Conservation (phyloP, 2,888 invertebrate species). For the Cataglyphis rosenhaueri region DNA sequence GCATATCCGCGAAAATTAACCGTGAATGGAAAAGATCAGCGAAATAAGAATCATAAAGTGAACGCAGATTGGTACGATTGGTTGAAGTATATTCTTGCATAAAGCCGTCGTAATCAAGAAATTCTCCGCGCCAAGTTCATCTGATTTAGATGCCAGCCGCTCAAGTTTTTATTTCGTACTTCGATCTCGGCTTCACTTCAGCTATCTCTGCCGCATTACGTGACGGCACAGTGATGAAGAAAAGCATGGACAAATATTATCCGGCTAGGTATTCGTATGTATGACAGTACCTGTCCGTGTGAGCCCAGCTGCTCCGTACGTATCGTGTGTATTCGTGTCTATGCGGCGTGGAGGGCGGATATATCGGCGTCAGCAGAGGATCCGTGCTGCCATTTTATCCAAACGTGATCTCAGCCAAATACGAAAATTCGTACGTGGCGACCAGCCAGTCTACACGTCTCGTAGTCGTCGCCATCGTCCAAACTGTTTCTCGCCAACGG, state of each 20-base stretch:
- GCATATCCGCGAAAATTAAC: neutral
- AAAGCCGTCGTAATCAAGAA: slow-evolving; percentile 22
- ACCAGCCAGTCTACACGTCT: slow-evolving; percentile 71
- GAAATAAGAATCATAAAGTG: neutral
- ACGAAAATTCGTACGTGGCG: slow-evolving; percentile 83
- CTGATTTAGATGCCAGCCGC: slow-evolving; percentile 45
- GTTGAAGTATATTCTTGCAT: neutral
- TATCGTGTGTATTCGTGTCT: slow-evolving; percentile 43
- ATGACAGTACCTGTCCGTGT: slow-evolving; percentile 28
- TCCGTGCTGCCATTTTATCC: slow-evolving; percentile 83
- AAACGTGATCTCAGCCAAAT: slow-evolving; percentile 84
- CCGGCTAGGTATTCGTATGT: slow-evolving; percentile 57
- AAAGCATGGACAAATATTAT: slow-evolving; percentile 62
- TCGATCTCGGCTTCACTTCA: slow-evolving; percentile 32
- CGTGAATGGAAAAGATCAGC: neutral
- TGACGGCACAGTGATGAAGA: slow-evolving; percentile 67
- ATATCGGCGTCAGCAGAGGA: slow-evolving; percentile 77
- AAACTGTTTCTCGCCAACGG: slow-evolving; percentile 47
- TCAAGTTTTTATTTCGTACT: slow-evolving; percentile 31
- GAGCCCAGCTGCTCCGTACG: slow-evolving; percentile 43
- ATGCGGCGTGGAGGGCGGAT: slow-evolving; percentile 62
- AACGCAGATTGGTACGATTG: neutral
- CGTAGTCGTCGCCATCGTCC: slow-evolving; percentile 24
- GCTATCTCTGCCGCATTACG: slow-evolving; percentile 64
- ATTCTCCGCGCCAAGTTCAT: slow-evolving; percentile 14